phyloP scores from a whole-genome alignment of 2,113 vertebrate species.

The Podarcis muralis region DNA sequence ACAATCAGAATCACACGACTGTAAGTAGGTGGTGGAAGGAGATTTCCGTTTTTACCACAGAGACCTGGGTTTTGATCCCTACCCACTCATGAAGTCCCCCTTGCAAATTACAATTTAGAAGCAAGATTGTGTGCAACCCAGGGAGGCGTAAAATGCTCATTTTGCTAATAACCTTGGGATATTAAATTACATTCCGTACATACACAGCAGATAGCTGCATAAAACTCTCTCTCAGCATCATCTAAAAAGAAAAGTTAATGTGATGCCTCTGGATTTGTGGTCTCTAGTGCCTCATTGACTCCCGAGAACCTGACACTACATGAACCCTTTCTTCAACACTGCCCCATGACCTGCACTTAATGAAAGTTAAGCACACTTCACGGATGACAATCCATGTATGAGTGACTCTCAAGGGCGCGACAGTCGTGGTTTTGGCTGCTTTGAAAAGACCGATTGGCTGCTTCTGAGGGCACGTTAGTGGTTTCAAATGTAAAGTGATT shows the following conservation, averaged over 20 bases:
- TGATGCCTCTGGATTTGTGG: background rate
- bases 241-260: background rate
- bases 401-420: constrained; percentile 42
- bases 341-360: background rate
- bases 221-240: background rate
- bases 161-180: background rate
- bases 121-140: background rate
- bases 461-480: background rate
- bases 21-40: background rate
- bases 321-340: constrained; percentile 23
- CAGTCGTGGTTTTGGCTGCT: fast-evolving
- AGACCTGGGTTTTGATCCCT: background rate
- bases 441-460: fast-evolving
- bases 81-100: background rate
- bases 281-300: constrained; percentile 20
- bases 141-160: too few relatives aligned
- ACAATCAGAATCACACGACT: background rate
- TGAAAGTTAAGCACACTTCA: constrained; percentile 54
- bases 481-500: fast-evolving
- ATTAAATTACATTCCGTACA: background rate
- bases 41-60: background rate
- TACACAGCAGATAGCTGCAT: background rate
- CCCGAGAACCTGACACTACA: background rate
- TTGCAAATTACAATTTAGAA: background rate
- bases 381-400: background rate